phyloP scores from a whole-genome alignment of 2,113 vertebrate genomes.

The Trinectes maculatus region DNA sequence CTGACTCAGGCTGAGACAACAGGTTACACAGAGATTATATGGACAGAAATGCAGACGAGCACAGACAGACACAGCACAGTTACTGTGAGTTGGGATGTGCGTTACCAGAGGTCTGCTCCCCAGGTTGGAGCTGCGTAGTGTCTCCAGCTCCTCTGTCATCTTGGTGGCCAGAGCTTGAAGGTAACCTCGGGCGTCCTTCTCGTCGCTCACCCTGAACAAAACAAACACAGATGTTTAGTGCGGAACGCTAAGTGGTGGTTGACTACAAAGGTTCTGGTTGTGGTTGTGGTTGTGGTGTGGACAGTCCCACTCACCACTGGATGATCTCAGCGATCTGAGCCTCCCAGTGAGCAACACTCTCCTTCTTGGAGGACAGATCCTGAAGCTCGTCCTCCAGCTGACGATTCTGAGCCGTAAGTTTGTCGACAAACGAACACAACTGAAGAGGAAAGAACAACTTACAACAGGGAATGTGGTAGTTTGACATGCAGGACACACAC shows the following conservation, averaged over 20 bases:
- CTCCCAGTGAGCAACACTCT: constrained; percentile 97
- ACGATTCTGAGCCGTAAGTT: constrained; percentile 90
- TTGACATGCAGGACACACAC: too few species aligned
- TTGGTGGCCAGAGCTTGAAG: constrained; percentile 96
- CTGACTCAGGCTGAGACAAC: constrained; percentile 62
- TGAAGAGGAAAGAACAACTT: constrained; percentile 49
- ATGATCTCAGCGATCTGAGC: constrained; percentile 99
- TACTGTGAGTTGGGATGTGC: not conserved
- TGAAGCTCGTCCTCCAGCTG: constrained; percentile 95
- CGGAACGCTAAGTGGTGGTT: not conserved
- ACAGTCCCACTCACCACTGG: constrained; percentile 86
- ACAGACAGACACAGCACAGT: too few species aligned
- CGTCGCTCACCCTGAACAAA: constrained; percentile 92
- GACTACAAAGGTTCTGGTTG: not conserved
- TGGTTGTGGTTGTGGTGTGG: not conserved
- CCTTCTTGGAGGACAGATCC: constrained; percentile 92
- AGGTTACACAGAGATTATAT: too few species aligned
- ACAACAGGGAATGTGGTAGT: too few species aligned
- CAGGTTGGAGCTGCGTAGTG: constrained; percentile 89
- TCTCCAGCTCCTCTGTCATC: constrained; percentile 97
- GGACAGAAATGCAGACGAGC: too few species aligned
- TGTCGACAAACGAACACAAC: constrained; percentile 93
- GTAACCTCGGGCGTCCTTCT: constrained; percentile 97
- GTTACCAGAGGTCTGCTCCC: constrained; percentile 91
- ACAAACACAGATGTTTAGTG: not conserved